phyloP scores from a whole-genome alignment of 2,888 invertebrate genomes.

The Rhimphoctona megacephalus region DNA sequence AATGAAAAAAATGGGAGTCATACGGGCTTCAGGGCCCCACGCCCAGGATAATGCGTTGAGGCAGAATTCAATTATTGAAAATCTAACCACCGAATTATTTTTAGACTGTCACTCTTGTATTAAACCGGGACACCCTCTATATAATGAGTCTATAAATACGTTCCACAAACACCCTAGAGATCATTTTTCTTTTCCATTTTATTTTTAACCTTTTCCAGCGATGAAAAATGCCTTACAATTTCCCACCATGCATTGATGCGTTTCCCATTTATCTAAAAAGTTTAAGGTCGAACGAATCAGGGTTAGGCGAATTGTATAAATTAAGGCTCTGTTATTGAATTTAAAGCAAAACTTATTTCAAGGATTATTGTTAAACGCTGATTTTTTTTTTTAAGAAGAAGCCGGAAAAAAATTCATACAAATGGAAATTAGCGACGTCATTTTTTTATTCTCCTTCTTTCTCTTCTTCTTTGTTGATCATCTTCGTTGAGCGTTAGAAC shows the following conservation, averaged over 20 bases:
- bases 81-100: background rate
- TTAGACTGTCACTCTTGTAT: background rate
- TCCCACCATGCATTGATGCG: background rate
- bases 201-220: background rate
- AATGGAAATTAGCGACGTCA: conserved; percentile 45
- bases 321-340: background rate
- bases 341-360: background rate
- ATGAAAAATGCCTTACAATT: background rate
- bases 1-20: background rate
- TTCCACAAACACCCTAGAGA: background rate
- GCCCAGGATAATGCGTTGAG: background rate
- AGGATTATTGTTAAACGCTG: background rate
- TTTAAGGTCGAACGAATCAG: background rate
- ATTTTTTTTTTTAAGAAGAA: background rate
- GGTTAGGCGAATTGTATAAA: background rate
- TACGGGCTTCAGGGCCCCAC: background rate
- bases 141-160: conserved; percentile 21
- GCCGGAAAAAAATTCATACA: conserved; percentile 29
- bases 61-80: background rate
- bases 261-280: background rate
- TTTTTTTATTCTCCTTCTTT: conserved; percentile 64
- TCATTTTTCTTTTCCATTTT: background rate
- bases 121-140: conserved; percentile 22
- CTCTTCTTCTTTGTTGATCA: no score
- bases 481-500: conserved; percentile 40